Evolutionary conservation across 2,113 vertebrate species (phyloP).

Genomic region (Trematocara marginatum): DNA sequence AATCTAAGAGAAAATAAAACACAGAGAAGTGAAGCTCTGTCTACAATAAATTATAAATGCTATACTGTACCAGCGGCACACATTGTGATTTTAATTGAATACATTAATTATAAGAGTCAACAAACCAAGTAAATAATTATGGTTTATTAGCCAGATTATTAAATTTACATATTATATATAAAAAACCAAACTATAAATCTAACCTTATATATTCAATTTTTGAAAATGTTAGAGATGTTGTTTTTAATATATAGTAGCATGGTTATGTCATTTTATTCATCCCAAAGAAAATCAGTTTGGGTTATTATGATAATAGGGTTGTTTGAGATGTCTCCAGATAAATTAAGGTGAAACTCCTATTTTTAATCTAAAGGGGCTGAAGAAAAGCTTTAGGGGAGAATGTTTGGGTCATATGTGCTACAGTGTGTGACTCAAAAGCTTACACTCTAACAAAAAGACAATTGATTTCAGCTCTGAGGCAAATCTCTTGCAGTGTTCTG

Average conservation of each 20-base stretch:
- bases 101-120: neutral
- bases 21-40: neutral
- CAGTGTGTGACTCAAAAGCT: constrained; percentile 43
- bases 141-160: neutral
- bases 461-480: constrained; percentile 50
- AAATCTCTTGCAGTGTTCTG: constrained; percentile 48
- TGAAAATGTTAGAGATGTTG: neutral
- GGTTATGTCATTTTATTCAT: neutral
- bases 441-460: constrained; percentile 31
- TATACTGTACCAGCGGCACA: neutral
- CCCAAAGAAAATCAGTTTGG: neutral
- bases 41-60: neutral
- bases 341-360: neutral
- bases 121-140: neutral
- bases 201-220: neutral
- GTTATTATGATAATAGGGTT: neutral
- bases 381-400: neutral
- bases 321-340: neutral
- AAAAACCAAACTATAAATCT: neutral
- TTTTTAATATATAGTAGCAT: neutral
- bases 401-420: constrained; percentile 24
- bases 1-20: neutral
- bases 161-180: neutral
- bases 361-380: neutral
- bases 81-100: constrained; percentile 22